Evolutionary conservation across 2,797 vertebrate species (phyloP).

Genomic region (Chaenodraco wilsoni): DNA sequence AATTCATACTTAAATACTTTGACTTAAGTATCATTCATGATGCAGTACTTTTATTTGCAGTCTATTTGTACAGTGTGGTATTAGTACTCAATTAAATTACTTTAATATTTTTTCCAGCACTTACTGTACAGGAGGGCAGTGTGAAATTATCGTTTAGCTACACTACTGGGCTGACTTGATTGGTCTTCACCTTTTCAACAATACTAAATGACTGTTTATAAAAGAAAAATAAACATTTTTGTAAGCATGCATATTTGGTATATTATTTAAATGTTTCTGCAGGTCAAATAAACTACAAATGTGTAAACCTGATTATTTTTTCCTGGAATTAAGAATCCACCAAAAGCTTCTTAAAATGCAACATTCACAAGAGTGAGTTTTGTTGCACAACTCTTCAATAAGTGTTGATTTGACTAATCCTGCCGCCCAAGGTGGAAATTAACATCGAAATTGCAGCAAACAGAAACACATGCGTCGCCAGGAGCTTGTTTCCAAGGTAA

Average conservation of each 20-base stretch:
- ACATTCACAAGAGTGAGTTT: not conserved
- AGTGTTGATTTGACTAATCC: slow-evolving; percentile 35
- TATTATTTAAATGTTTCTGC: not conserved
- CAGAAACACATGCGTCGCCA: slow-evolving; percentile 13
- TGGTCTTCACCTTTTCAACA: not conserved
- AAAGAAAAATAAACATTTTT: not conserved
- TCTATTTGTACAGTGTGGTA: too few relatives aligned
- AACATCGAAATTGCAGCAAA: slow-evolving; percentile 34
- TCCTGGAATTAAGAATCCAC: not conserved
- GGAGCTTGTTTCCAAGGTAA: slow-evolving; percentile 53
- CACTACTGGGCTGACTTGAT: not conserved
- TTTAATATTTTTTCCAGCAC: too few relatives aligned
- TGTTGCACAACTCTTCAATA: slow-evolving; percentile 15
- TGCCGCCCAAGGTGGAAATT: slow-evolving; percentile 36
- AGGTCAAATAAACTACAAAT: not conserved
- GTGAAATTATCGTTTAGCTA: slow-evolving; percentile 15
- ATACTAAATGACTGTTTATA: not conserved
- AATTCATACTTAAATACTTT: too few relatives aligned
- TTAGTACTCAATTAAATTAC: too few relatives aligned
- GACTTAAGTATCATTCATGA: too few relatives aligned
- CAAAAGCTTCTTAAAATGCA: slow-evolving; percentile 3
- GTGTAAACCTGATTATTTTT: not conserved
- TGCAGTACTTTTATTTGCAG: too few relatives aligned
- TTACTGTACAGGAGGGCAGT: not conserved
- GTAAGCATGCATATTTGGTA: not conserved